Evolutionary conservation across 1,140 invertebrate species (phyloP).

Genomic region (Triops cancriformis): DNA sequence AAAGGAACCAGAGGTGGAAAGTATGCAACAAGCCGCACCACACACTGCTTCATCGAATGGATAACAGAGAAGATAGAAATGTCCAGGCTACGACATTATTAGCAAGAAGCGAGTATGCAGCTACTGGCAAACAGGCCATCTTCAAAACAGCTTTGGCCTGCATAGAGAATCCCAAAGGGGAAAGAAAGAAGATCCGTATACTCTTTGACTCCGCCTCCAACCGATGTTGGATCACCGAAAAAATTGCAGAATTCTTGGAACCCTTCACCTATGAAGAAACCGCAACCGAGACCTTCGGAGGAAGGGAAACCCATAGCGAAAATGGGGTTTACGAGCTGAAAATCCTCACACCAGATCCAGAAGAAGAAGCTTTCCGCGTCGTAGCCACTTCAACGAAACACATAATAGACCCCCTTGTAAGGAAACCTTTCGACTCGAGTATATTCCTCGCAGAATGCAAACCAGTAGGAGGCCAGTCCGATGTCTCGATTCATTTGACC

Average conservation of each 20-base stretch:
- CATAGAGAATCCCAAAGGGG: background rate
- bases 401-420: background rate
- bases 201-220: background rate
- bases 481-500: background rate
- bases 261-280: background rate
- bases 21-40: constrained; percentile 11
- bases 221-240: background rate
- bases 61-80: background rate
- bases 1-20: background rate
- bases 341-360: background rate
- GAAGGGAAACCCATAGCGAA: background rate
- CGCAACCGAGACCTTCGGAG: background rate
- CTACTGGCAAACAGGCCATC: background rate
- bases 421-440: background rate
- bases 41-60: constrained; percentile 15
- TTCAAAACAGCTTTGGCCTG: background rate
- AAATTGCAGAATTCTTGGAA: background rate
- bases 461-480: background rate
- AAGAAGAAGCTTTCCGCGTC: background rate
- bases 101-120: background rate
- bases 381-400: background rate
- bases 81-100: background rate
- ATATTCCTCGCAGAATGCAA: background rate
- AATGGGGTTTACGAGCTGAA: background rate
- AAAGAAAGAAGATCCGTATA: background rate